Evolutionary conservation across 2,113 vertebrate species (phyloP).

Genomic region (crab-eating macaque (Macaca fascicularis)): T2T-MFA8v1.1 NC_088390.1:61164001-61164500

Average conservation of each 20-base stretch:
- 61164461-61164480: conserved; percentile 50
- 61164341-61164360: conserved; percentile 30
- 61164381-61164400: conserved; percentile 18
- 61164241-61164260: background rate
- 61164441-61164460: conserved; percentile 56
- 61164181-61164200: conserved; percentile 72
- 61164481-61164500: conserved; percentile 32
- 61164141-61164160: conserved; percentile 83
- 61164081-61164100: conserved; percentile 78
- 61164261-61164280: conserved; percentile 38
- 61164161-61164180: conserved; percentile 79
- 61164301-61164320: conserved; percentile 21
- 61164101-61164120: conserved; percentile 52
- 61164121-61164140: conserved; percentile 77
- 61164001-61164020: conserved; percentile 65
- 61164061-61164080: conserved; percentile 76
- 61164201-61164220: conserved; percentile 70
- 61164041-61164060: conserved; percentile 78
- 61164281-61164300: conserved; percentile 7
- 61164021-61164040: conserved; percentile 71
- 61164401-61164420: conserved; percentile 46
- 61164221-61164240: background rate
- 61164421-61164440: conserved; percentile 66
- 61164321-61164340: conserved; percentile 30
- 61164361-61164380: conserved; percentile 41